Percentiles rank a stretch among this genome's conserved stretches.
Conservation (phyloP, 2,888 invertebrate genomes). For the Agrenia bidenticulata region DNA sequence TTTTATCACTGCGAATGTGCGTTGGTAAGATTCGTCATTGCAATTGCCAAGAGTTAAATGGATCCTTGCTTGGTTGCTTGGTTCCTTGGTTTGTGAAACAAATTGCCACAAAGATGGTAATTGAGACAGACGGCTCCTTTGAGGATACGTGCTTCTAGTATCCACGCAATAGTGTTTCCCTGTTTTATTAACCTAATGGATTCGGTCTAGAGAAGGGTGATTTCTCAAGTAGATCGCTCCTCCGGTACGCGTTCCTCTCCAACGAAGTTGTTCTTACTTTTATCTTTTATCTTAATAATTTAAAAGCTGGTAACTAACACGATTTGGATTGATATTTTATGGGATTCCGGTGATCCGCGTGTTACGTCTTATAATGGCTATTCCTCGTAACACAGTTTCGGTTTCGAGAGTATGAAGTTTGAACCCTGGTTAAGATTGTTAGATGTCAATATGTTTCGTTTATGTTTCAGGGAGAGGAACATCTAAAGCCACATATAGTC, state of each 20-base stretch:
- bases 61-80: background rate
- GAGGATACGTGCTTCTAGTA: too few relatives aligned
- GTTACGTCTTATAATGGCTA: too few relatives aligned
- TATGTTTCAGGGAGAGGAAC: slow-evolving; percentile 77
- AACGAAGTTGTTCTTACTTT: background rate
- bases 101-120: slow-evolving; percentile 4
- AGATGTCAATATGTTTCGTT: slow-evolving; percentile 17
- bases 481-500: slow-evolving; percentile 88
- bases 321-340: slow-evolving; percentile 49
- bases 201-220: background rate
- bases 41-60: background rate
- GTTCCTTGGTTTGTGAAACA: background rate
- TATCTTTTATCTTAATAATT: background rate
- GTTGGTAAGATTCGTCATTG: background rate
- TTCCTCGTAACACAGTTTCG: too few relatives aligned
- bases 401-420: too few relatives aligned
- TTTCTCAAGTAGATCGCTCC: slow-evolving; percentile 10
- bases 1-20: background rate
- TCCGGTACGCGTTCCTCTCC: background rate
- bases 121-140: slow-evolving; percentile 5
- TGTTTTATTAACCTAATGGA: slow-evolving; percentile 11
- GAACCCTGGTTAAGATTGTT: background rate
- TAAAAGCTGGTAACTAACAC: slow-evolving; percentile 13
- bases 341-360: slow-evolving; percentile 13
- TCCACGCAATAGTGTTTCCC: background rate